Evolutionary conservation across 2,888 invertebrate genomes (phyloP).

Genomic region (Escarpia spicata): DNA sequence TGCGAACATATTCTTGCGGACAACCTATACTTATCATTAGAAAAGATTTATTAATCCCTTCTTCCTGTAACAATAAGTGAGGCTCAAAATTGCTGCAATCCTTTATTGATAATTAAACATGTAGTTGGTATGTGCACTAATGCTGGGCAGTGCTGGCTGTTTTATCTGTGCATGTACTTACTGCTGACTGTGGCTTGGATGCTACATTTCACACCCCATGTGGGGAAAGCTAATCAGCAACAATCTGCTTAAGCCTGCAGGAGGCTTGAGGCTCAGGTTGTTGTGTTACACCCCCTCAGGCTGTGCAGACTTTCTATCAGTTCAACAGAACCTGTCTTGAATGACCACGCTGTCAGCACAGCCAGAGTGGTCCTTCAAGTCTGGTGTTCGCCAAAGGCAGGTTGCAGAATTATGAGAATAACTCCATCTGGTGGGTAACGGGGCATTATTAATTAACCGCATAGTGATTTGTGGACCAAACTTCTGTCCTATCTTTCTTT

Average conservation of each 20-base stretch:
- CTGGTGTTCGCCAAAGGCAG: too few species aligned
- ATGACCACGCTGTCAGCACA: too few species aligned
- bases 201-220: neutral
- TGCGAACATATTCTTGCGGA: neutral
- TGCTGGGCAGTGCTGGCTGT: neutral
- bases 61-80: neutral
- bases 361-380: too few species aligned
- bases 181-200: neutral
- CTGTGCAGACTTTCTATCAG: neutral
- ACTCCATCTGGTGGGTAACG: too few species aligned
- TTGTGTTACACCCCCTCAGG: neutral
- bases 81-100: neutral
- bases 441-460: too few species aligned
- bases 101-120: neutral
- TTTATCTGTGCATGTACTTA: neutral
- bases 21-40: neutral
- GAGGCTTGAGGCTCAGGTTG: neutral
- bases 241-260: neutral
- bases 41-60: neutral
- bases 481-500: too few species aligned
- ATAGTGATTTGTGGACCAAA: too few species aligned
- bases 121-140: neutral
- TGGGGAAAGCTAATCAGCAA: neutral
- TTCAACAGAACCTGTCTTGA: neutral
- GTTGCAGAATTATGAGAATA: too few species aligned